Base-by-base conservation (phyloP, 2,797 vertebrate genomes). In the Pangasius larnaudii region DNA sequence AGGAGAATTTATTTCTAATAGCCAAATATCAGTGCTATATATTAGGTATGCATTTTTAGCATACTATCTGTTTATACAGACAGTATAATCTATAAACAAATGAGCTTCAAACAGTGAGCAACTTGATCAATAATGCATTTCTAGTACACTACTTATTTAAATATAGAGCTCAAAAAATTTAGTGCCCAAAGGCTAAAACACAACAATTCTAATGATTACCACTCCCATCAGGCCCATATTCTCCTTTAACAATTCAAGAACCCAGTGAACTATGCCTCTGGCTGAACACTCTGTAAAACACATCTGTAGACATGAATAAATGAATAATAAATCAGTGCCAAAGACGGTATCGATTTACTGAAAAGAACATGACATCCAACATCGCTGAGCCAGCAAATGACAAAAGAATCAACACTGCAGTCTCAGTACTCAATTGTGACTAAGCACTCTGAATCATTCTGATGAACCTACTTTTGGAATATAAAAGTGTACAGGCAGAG, bases 301-400 rank as follows among this genome's bases (percentile, higher is more conserved):
- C 79, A 89, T 88, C 82, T 71, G 83, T 87, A 16, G 67, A 84
- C 77, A 61, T 84, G 86, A 85, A 89, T 87, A 74, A 81, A 89
- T 88, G 74, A 87, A 88, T 92, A 86, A 90, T 91, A 51, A 88
- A 89, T 91, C 87, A 87, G 86, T 78, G 87, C 80, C 75, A 80
- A 87, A 88, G 59, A 86, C 88, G 84, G 78, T 79, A 90, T 88
- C 27, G 88, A 89, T 91, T 87, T 58, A 53, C 87, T 79, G 72
- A 91, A 89, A n/a, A 27, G 74, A 82, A 89, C 82, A 87, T 89
- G 91, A 92, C 87, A 89, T 61, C 69, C 42, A 59, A 87, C 58
- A 85, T 69, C 71, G 69, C 58, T 78, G 51, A 65, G 61, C 77
- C 59, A 74, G 56, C 88, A 72, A 87, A 88, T 84, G 86, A 67